Evolutionary conservation across 1,140 invertebrate genomes (phyloP).

Genomic region (Conus ventricosus): DNA sequence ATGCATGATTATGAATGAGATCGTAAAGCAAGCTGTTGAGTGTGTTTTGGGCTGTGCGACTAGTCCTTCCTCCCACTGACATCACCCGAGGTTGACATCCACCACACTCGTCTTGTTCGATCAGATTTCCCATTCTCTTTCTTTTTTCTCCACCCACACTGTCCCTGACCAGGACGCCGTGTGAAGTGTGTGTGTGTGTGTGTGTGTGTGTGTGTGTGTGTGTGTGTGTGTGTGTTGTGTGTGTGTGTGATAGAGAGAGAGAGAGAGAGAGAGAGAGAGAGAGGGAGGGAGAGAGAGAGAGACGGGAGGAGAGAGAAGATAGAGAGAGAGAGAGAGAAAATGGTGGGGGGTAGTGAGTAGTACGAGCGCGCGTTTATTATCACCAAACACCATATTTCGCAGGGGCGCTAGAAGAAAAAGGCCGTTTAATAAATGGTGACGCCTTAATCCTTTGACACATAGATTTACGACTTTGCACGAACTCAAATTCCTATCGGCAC

Average conservation of each 20-base stretch:
- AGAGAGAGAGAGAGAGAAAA: too few relatives aligned
- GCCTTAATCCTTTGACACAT: conserved; percentile 31
- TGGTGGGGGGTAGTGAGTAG: too few relatives aligned
- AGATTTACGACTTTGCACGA: conserved; percentile 40
- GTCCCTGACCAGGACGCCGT: neutral
- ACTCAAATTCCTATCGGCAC: conserved; percentile 23
- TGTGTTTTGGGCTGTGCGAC: too few relatives aligned
- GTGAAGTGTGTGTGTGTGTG: too few relatives aligned
- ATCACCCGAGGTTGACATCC: too few relatives aligned
- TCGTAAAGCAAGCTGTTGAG: too few relatives aligned
- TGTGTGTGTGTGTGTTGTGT: neutral
- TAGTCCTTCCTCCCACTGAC: too few relatives aligned
- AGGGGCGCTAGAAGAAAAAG: neutral
- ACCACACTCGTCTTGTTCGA: neutral
- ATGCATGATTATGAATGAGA: too few relatives aligned
- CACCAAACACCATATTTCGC: neutral
- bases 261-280: too few relatives aligned
- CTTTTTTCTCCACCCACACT: too few relatives aligned
- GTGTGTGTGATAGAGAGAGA: neutral
- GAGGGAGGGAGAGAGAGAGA: too few relatives aligned
- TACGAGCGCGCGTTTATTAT: conserved; percentile 1
- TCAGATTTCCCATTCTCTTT: neutral
- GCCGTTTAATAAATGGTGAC: conserved; percentile 34
- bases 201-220: neutral
- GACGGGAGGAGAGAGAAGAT: too few relatives aligned